These are phyloP conservation scores for Rattus rattus DNA, from an alignment of 2,113 vertebrate genomes.

Conservation along the genomic window DNA sequence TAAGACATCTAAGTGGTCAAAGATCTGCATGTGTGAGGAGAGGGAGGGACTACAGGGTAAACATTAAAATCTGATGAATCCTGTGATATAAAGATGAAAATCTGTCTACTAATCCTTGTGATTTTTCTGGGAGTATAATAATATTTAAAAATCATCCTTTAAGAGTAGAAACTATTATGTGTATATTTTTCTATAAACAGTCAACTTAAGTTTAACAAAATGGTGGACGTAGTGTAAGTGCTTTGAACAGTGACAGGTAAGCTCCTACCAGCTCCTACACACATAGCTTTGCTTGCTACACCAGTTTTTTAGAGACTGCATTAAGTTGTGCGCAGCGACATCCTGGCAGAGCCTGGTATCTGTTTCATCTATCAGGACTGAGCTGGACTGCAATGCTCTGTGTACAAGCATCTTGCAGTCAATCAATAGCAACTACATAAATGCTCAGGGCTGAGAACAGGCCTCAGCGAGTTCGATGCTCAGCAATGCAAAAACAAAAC, in stretches of 20 bases:
- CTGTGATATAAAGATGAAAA: not conserved
- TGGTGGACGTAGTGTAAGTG: not conserved
- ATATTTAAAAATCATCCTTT: constrained; percentile 48
- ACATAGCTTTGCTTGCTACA: not conserved
- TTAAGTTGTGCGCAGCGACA: not conserved
- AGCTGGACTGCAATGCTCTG: constrained; percentile 8
- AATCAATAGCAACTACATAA: not conserved
- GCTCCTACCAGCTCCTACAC: not conserved
- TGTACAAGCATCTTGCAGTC: not conserved
- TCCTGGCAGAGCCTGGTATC: not conserved
- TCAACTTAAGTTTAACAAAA: constrained; percentile 55
- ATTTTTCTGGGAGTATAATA: constrained; percentile 22
- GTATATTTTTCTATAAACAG: constrained; percentile 25
- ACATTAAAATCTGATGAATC: constrained; percentile 23
- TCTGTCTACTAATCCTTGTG: not conserved
- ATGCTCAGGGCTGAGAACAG: not conserved
- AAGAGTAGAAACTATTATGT: constrained; percentile 39
- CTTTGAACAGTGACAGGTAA: not conserved
- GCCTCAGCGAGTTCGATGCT: not conserved
- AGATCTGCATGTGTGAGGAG: not conserved
- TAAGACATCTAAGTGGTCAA: not conserved
- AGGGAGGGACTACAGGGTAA: not conserved
- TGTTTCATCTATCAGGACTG: not conserved
- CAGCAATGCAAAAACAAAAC: not conserved
- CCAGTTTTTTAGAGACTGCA: not conserved